Percentiles rank a stretch among this genome's conserved stretches.
Conservation (phyloP, 2,797 vertebrate species). For the Semotilus atromaculatus region DNA sequence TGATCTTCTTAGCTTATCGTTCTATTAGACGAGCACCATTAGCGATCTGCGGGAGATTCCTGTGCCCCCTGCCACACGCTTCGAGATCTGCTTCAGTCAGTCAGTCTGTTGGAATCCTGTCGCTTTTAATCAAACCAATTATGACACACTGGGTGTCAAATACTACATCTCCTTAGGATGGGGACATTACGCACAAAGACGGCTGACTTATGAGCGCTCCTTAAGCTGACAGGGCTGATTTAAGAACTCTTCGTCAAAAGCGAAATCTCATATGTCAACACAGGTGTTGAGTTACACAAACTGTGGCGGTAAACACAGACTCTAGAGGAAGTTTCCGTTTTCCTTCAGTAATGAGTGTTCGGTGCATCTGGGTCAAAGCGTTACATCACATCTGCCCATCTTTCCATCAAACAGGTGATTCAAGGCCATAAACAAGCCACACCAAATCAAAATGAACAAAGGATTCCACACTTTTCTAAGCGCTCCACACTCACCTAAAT, state of each 20-base stretch:
- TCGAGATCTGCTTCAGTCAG: conserved; percentile 32
- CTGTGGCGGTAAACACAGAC: conserved; percentile 3
- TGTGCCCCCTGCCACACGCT: neutral
- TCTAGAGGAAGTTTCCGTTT: neutral
- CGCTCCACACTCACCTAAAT: neutral
- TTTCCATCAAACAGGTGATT: neutral
- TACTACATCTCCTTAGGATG: conserved; percentile 1
- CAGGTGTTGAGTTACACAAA: conserved; percentile 17
- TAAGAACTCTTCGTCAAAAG: conserved; percentile 2
- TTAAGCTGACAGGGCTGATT: neutral
- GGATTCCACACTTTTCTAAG: too few relatives aligned
- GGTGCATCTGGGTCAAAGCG: neutral
- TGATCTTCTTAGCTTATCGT: conserved; percentile 31
- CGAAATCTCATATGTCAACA: conserved; percentile 5
- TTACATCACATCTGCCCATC: neutral
- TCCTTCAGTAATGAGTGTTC: neutral
- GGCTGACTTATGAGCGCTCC: neutral
- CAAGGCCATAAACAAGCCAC: neutral
- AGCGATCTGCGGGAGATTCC: conserved; percentile 29
- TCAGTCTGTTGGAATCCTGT: conserved; percentile 30
- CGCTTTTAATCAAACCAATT: conserved; percentile 43
- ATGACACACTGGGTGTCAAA: conserved; percentile 17
- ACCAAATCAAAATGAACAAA: neutral
- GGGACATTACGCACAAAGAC: neutral
- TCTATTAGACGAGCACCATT: conserved; percentile 35